Percentiles rank a stretch among this genome's conserved stretches.
Conservation (phyloP, 1,140 invertebrate genomes). For the Daktulosphaira vitifoliae region DNA sequence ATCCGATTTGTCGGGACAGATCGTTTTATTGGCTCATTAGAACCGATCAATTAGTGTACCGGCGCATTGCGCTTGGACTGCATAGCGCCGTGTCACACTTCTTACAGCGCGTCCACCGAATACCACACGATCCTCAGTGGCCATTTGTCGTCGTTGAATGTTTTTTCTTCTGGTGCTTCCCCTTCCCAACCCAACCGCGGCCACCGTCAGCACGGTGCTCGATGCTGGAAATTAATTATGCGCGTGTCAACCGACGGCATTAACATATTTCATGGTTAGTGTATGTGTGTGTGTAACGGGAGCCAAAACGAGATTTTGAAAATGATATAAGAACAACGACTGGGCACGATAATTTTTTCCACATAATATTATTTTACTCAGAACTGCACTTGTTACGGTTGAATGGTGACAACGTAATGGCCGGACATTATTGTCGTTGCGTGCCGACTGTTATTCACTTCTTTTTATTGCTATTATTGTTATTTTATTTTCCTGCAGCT, state of each 20-base stretch:
- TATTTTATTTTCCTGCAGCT: background rate
- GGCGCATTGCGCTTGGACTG: too few relatives aligned
- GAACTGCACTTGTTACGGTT: slow-evolving; percentile 25
- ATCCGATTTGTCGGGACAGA: too few relatives aligned
- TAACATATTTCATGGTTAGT: slow-evolving; percentile 23
- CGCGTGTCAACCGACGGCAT: slow-evolving; percentile 28
- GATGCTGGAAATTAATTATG: slow-evolving; percentile 20
- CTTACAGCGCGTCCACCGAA: too few relatives aligned
- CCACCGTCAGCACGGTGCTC: too few relatives aligned
- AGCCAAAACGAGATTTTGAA: slow-evolving; percentile 30
- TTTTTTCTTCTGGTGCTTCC: too few relatives aligned
- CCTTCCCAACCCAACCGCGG: too few relatives aligned
- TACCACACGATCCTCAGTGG: too few relatives aligned
- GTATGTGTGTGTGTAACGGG: slow-evolving; percentile 5
- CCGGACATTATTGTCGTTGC: slow-evolving; percentile 30
- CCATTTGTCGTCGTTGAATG: too few relatives aligned
- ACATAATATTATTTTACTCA: slow-evolving; percentile 17
- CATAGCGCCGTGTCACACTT: too few relatives aligned
- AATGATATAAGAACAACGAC: slow-evolving; percentile 17
- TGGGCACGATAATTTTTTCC: slow-evolving; percentile 2
- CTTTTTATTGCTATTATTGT: slow-evolving; percentile 5
- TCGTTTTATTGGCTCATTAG: too few relatives aligned
- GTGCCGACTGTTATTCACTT: slow-evolving; percentile 22
- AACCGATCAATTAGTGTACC: too few relatives aligned
- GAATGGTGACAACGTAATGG: slow-evolving; percentile 20